Evolutionary conservation across 2,797 vertebrate species (phyloP).

Genomic region (Columba guinea): DNA sequence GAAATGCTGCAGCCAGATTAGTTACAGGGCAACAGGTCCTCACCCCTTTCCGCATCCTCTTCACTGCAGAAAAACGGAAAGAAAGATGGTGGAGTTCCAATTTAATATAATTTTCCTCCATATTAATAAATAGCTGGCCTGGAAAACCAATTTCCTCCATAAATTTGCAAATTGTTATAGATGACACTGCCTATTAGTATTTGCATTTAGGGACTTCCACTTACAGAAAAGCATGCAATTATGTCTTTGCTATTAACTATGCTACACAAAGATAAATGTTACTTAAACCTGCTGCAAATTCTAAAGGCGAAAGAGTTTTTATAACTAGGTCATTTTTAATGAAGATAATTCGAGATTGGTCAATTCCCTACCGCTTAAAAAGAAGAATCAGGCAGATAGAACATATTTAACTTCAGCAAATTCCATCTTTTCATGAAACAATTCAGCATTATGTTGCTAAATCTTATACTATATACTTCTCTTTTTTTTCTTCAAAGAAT

Average conservation of each 20-base stretch:
- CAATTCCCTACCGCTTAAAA: conserved; percentile 24
- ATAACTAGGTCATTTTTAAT: conserved; percentile 51
- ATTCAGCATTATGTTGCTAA: conserved; percentile 4
- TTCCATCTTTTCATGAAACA: conserved; percentile 29
- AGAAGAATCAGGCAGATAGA: conserved; percentile 1
- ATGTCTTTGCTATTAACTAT: conserved; percentile 32
- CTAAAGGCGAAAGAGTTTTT: conserved; percentile 22
- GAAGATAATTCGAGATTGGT: conserved; percentile 11
- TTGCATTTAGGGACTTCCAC: conserved; percentile 37
- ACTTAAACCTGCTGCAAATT: conserved; percentile 33
- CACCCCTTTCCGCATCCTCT: neutral
- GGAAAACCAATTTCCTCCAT: conserved; percentile 35
- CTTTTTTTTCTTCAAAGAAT: neutral
- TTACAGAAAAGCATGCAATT: conserved; percentile 33
- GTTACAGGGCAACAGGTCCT: neutral
- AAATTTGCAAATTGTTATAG: conserved; percentile 38
- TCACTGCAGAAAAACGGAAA: conserved; percentile 6
- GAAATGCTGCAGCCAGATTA: neutral
- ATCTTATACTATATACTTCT: neutral
- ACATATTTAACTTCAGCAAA: conserved; percentile 5
- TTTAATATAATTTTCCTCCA: neutral
- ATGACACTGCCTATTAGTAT: conserved; percentile 39
- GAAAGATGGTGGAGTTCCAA: neutral
- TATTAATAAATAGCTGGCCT: conserved; percentile 22
- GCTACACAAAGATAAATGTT: conserved; percentile 33